Evolutionary conservation across 1,140 invertebrate species (phyloP), one percentile per base, ranked within the genome.

Genomic region (Cydia strobilella): DNA sequence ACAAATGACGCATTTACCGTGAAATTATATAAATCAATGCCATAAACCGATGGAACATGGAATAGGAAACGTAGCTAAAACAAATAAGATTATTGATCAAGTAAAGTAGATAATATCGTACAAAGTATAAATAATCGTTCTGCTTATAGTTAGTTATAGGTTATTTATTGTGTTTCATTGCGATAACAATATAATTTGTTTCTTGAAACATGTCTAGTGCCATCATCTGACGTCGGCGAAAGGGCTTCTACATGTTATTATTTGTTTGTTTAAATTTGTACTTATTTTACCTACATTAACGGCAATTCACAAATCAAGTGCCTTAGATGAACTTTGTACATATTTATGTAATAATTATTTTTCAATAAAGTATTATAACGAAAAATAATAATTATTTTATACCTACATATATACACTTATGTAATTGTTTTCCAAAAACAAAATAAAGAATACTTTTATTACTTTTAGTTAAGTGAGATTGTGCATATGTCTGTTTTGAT

Each of bases 401-500:
- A 69, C 65, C 15, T 69, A n/a, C n/a, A n/a, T n/a, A n/a, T n/a
- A 69, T 69, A 69, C 65, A 69, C 42, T 84, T 85, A 86, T 78
- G 84, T 79, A 80, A 87, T 90, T 91, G 89, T 92, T 92, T 92
- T 90, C 85, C 83, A 90, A 90, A 91, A 91, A 88, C 84, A 88
- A 86, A 80, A 77, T 74, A 79, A 73, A 77, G 72, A 73, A 78
- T 84, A 84, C 79, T 82, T 84, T 83, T 80, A 81, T 86, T 82
- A 78, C 77, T 83, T 80, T 84, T 90, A 89, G 85, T 89, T 93
- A 93, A 89, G 90, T 84, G 89, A 93, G 90, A 93, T 91, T 91
- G 89, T 93, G 90, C 88, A 93, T 91, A 90, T 90, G 90, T 92
- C 87, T 91, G 90, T 91, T 90, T 92, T 90, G 88, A 90, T 88